A percentile compares a stretch with the other conserved stretches of the same genome.
Evolutionary conservation across 2,797 vertebrate genomes (phyloP).

Genomic region (Telmatherina bonti): DNA sequence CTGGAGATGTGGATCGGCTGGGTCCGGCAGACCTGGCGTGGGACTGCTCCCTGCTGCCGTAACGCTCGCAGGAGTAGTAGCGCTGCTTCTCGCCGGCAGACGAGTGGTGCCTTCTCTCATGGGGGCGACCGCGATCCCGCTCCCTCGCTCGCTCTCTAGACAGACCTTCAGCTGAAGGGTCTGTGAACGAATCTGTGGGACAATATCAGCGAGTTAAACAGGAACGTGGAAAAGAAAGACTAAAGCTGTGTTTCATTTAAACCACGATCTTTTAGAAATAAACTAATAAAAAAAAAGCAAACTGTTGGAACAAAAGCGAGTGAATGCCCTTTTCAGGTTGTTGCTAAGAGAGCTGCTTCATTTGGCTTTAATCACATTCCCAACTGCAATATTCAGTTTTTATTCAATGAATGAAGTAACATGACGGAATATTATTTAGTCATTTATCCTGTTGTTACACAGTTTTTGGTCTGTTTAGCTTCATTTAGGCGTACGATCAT

Average conservation of each 20-base stretch:
- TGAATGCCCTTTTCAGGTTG: too few relatives aligned
- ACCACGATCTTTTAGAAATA: too few relatives aligned
- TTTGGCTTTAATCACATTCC: too few relatives aligned
- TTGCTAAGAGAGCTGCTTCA: too few relatives aligned
- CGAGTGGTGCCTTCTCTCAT: conserved; percentile 93
- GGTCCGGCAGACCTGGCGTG: conserved; percentile 87
- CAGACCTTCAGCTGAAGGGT: conserved; percentile 73
- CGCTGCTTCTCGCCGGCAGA: conserved; percentile 93
- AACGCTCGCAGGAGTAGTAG: conserved; percentile 96
- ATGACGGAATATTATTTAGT: too few relatives aligned
- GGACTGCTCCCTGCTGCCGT: conserved; percentile 88
- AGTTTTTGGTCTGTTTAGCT: too few relatives aligned
- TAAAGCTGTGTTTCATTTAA: too few relatives aligned
- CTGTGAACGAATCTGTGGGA: conserved; percentile 35
- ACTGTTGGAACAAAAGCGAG: not conserved
- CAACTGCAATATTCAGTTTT: not conserved
- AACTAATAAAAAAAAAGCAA: not conserved
- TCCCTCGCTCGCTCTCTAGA: conserved; percentile 85
- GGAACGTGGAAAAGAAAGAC: not conserved
- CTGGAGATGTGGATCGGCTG: conserved; percentile 92
- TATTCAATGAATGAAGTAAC: not conserved
- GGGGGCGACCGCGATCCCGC: conserved; percentile 92
- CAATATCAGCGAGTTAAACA: not conserved
- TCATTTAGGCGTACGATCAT: too few relatives aligned
- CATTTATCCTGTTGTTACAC: too few relatives aligned